Evolutionary conservation across 2,113 vertebrate genomes (phyloP).

Genomic region (Fregetta grallaria): DNA sequence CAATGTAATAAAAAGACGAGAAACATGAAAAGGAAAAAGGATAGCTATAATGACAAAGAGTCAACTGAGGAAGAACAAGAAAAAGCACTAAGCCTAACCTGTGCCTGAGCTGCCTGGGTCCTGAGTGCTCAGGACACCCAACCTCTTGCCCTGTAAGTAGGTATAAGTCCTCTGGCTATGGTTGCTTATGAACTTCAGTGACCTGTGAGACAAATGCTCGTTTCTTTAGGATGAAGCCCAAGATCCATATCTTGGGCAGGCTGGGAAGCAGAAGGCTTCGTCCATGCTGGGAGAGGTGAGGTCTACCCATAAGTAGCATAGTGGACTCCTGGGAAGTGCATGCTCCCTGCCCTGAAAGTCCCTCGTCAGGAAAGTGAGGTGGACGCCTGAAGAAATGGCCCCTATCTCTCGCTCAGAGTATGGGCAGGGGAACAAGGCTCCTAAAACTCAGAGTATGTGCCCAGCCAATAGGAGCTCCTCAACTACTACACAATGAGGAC

Average conservation of each 20-base stretch:
- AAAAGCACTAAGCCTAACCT: neutral
- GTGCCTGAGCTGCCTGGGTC: neutral
- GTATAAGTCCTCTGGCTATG: neutral
- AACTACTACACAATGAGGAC: neutral
- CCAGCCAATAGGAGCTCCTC: neutral
- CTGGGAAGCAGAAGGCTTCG: neutral
- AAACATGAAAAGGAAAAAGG: neutral
- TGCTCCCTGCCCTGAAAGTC: neutral
- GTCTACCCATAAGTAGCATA: neutral
- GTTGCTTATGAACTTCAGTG: neutral
- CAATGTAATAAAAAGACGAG: neutral
- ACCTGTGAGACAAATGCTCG: accelerated
- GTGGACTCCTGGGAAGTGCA: neutral
- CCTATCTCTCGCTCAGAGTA: neutral
- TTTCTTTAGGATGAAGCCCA: neutral
- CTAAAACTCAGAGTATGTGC: neutral
- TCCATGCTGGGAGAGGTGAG: neutral
- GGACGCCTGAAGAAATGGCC: accelerated
- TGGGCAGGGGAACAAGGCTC: accelerated
- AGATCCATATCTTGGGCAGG: neutral
- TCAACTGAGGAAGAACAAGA: neutral
- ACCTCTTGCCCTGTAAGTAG: neutral
- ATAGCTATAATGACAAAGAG: neutral
- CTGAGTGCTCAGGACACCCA: neutral
- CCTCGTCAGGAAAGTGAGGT: neutral